Conservation (phyloP, 1,140 invertebrate species). For the Sitobion miscanthi region DNA sequence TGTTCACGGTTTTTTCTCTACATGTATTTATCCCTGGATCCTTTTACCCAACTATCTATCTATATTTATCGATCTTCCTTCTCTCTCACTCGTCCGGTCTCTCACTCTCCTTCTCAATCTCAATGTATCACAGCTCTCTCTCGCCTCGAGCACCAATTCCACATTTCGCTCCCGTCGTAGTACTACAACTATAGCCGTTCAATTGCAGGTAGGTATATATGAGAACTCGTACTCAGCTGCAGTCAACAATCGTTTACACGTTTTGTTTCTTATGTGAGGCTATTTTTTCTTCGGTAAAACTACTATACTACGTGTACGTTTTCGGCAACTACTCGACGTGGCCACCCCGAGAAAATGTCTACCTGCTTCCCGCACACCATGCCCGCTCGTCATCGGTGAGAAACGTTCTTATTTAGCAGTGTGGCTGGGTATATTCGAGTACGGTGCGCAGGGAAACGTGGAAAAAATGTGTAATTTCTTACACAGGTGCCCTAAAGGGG, state of each 20-base stretch:
- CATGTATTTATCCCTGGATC: background rate
- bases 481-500: background rate
- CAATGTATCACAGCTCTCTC: background rate
- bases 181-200: background rate
- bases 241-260: conserved; percentile 23
- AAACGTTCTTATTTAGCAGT: background rate
- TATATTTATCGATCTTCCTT: background rate
- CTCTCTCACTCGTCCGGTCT: background rate
- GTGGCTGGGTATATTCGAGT: background rate
- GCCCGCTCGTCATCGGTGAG: background rate
- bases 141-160: background rate
- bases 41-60: background rate
- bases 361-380: background rate
- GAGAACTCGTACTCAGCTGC: background rate
- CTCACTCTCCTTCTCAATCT: background rate
- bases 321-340: conserved; percentile 2
- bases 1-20: background rate
- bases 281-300: background rate
- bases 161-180: no score
- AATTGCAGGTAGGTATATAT: background rate
- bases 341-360: background rate
- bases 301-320: conserved; percentile 21
- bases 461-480: conserved; percentile 45
- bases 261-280: background rate
- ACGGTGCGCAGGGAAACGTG: background rate